phyloP scores from a whole-genome alignment of 2,113 vertebrate species.

The Gila orcuttii region DNA sequence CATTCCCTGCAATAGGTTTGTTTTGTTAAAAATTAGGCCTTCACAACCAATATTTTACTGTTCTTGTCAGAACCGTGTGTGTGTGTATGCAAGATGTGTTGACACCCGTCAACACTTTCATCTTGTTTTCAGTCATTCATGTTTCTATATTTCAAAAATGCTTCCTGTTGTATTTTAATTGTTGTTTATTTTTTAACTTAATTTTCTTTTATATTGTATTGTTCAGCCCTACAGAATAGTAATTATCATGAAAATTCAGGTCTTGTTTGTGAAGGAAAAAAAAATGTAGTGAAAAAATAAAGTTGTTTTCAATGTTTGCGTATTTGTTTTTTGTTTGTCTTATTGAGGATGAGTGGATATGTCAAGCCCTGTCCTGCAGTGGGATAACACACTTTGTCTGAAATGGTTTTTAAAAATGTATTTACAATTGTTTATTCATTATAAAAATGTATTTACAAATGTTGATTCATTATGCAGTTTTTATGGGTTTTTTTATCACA shows the following conservation, averaged over 20 bases:
- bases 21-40: conserved; percentile 12
- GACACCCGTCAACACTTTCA: conserved; percentile 10
- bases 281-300: conserved; percentile 44
- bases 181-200: conserved; percentile 21
- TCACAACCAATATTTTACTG: neutral
- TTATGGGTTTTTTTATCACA: too few species aligned
- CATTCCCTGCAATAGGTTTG: conserved; percentile 1
- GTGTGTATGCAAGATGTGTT: conserved; percentile 18
- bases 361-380: neutral
- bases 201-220: conserved; percentile 32
- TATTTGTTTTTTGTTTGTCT: neutral
- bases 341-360: neutral
- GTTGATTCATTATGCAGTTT: too few species aligned
- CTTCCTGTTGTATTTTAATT: conserved; percentile 18
- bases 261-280: conserved; percentile 20
- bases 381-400: too few species aligned
- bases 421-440: too few species aligned
- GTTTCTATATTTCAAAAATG: neutral
- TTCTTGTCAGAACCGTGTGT: conserved; percentile 47
- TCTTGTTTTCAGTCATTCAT: neutral
- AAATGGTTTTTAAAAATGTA: too few species aligned
- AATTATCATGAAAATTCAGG: conserved; percentile 6
- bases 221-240: neutral
- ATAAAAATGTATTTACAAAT: too few species aligned
- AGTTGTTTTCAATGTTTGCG: neutral